Evolutionary conservation across 2,797 vertebrate species (phyloP).

Genomic region (Molothrus ater): DNA sequence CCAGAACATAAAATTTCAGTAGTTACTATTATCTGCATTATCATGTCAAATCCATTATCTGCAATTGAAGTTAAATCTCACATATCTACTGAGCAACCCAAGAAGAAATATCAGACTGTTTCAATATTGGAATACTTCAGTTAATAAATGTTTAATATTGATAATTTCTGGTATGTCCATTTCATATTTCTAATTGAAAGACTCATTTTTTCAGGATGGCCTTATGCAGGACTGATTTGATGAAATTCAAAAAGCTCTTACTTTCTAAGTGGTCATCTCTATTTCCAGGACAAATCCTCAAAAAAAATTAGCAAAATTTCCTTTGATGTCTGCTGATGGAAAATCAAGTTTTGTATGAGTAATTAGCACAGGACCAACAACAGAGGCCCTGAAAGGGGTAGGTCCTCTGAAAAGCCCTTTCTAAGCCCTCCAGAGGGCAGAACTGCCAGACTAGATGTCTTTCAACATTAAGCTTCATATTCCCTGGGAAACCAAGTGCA

Average conservation of each 20-base stretch:
- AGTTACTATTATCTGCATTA: background rate
- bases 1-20: background rate
- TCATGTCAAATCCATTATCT: background rate
- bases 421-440: background rate
- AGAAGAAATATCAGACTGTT: background rate
- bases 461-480: background rate
- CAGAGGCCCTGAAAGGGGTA: background rate
- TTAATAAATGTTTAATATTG: conserved; percentile 22
- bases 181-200: background rate
- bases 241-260: background rate
- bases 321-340: background rate
- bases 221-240: background rate
- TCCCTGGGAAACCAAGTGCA: background rate
- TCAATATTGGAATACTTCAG: background rate
- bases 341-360: background rate
- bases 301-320: background rate
- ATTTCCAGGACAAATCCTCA: background rate
- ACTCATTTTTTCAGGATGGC: background rate
- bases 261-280: background rate
- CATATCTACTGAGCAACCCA: background rate
- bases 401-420: background rate
- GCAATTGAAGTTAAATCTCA: background rate
- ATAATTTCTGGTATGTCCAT: background rate
- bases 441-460: background rate
- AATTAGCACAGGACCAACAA: background rate